Evolutionary conservation across 1,140 invertebrate species (phyloP).

Genomic region (Belonocnema kinseyi): DNA sequence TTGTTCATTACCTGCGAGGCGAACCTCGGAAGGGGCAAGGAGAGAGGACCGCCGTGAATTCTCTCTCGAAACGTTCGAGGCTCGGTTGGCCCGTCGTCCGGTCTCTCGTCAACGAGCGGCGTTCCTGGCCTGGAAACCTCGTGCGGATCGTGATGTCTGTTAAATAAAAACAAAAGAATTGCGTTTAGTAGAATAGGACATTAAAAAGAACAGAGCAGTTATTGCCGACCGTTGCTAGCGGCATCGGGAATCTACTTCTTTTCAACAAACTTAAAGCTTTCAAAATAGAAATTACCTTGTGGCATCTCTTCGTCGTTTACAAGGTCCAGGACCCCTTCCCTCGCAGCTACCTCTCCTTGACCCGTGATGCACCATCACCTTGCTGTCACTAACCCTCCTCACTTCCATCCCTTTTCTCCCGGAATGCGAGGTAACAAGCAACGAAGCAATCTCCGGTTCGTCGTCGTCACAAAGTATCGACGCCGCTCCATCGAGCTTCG

Average conservation of each 20-base stretch:
- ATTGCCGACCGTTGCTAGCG: no score
- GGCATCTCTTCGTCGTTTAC: slow-evolving; percentile 69
- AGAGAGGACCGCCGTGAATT: slow-evolving; percentile 82
- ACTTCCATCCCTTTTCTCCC: slow-evolving; percentile 77
- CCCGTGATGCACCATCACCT: slow-evolving; percentile 73
- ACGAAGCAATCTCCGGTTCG: slow-evolving; percentile 73
- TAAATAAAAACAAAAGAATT: slow-evolving; percentile 30
- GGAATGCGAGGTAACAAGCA: slow-evolving; percentile 72
- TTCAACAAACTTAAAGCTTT: no score
- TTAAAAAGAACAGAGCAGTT: not conserved
- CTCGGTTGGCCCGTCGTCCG: slow-evolving; percentile 85
- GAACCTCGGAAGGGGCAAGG: slow-evolving; percentile 89
- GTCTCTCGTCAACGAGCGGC: slow-evolving; percentile 88
- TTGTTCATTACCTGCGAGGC: slow-evolving; percentile 82
- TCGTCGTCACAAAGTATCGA: slow-evolving; percentile 74
- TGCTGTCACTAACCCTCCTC: slow-evolving; percentile 75
- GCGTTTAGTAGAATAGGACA: not conserved
- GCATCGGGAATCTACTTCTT: no score
- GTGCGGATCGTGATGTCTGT: slow-evolving; percentile 75
- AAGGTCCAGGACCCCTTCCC: slow-evolving; percentile 69
- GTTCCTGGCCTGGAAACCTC: slow-evolving; percentile 86
- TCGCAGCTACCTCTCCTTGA: slow-evolving; percentile 75
- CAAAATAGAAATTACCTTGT: slow-evolving; percentile 59
- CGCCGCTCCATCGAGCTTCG: slow-evolving; percentile 77
- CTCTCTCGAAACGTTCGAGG: slow-evolving; percentile 82